phyloP scores from a whole-genome alignment of 2,113 vertebrate species.

The Struthio camelus region DNA sequence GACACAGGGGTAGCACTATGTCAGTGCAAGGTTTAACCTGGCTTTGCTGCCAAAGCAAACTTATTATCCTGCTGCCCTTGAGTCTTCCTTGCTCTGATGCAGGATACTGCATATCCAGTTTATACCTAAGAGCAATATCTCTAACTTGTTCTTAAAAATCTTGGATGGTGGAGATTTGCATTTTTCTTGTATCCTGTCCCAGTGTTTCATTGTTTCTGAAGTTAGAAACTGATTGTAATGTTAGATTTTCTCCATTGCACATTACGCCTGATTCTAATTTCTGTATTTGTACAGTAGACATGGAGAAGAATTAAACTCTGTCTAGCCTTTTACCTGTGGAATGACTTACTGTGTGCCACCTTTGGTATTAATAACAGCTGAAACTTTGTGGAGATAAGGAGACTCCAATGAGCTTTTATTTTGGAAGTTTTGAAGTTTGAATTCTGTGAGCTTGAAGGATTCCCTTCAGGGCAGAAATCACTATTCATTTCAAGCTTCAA shows the following conservation, averaged over 20 bases:
- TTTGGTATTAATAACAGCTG: not conserved
- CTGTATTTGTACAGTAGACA: not conserved
- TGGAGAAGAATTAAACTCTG: not conserved
- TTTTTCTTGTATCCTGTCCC: not conserved
- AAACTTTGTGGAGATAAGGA: not conserved
- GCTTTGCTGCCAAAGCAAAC: not conserved
- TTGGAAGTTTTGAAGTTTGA: not conserved
- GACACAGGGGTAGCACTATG: not conserved
- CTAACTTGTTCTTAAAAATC: not conserved
- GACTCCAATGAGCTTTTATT: not conserved
- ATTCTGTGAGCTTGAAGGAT: not conserved
- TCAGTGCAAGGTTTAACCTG: not conserved
- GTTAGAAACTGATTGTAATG: rapidly evolving
- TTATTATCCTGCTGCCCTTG: not conserved
- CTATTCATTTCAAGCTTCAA: not conserved
- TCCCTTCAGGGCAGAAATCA: not conserved
- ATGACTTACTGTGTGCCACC: rapidly evolving
- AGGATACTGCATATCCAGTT: not conserved
- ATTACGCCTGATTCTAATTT: not conserved
- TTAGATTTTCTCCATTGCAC: not conserved
- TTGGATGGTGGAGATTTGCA: not conserved
- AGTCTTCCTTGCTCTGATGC: not conserved
- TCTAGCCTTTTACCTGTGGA: not conserved
- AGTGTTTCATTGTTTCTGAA: not conserved
- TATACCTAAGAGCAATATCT: not conserved